Conservation (phyloP, 2,113 vertebrate species). For the Rhinoptilus africanus region DNA sequence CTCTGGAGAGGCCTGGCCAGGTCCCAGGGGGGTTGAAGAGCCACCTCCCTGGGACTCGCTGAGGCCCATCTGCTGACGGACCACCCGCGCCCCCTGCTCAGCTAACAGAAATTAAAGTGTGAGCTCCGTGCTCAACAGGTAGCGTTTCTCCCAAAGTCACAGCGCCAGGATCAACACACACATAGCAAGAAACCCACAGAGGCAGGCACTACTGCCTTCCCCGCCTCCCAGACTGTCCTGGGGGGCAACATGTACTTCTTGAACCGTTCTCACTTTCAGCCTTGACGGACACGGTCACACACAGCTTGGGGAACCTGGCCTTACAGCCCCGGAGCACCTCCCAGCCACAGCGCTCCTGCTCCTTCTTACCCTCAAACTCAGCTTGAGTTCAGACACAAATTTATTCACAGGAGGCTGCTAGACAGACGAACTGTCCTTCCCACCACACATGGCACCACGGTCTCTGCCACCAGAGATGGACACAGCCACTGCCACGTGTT, state of each 20-base stretch:
- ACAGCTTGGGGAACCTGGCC: neutral
- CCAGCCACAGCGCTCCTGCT: neutral
- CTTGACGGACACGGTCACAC: neutral
- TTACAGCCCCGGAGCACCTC: neutral
- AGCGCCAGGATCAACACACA: neutral
- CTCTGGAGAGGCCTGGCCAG: neutral
- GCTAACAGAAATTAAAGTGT: neutral
- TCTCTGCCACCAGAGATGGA: neutral
- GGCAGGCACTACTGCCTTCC: neutral
- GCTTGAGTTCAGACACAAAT: neutral
- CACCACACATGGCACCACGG: neutral
- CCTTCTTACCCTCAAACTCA: neutral
- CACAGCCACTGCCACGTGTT: neutral
- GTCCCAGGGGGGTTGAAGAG: neutral
- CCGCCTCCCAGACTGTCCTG: neutral
- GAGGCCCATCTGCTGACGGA: neutral
- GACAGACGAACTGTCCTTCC: neutral
- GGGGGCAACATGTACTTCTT: neutral
- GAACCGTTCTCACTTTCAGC: neutral
- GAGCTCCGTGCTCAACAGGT: neutral
- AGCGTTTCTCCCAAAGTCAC: rapidly evolving
- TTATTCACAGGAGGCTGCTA: neutral
- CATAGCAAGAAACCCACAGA: neutral
- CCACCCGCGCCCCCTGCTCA: neutral
- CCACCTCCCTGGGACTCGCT: neutral